Evolutionary conservation across 1,140 invertebrate genomes (phyloP).

Genomic region (Hyles euphorbiae): DNA sequence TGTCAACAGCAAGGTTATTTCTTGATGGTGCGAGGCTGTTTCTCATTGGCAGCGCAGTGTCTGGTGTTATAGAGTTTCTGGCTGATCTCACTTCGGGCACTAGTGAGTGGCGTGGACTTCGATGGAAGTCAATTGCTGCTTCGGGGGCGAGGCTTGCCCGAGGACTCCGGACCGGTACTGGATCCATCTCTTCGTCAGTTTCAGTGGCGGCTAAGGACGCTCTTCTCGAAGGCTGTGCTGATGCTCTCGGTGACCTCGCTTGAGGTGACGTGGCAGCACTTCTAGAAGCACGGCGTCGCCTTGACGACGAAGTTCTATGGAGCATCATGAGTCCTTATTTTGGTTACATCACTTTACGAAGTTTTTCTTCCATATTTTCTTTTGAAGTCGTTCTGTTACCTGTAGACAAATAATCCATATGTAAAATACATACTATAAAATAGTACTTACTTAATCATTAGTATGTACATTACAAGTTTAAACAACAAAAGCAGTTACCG

Average conservation of each 20-base stretch:
- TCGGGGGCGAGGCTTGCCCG: conserved; percentile 79
- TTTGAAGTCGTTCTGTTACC: too few species aligned
- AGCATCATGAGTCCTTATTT: conserved; percentile 69
- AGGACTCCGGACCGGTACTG: conserved; percentile 76
- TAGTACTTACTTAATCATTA: too few species aligned
- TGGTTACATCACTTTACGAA: too few species aligned
- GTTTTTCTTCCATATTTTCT: too few species aligned
- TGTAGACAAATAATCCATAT: too few species aligned
- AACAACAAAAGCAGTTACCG: too few species aligned
- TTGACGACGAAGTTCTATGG: conserved; percentile 79
- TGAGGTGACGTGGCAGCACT: conserved; percentile 80
- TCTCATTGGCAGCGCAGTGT: conserved; percentile 68
- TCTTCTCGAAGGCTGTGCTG: conserved; percentile 60
- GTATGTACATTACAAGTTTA: too few species aligned
- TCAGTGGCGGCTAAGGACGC: conserved; percentile 62
- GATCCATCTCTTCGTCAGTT: conserved; percentile 66
- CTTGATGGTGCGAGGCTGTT: conserved; percentile 76
- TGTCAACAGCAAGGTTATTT: conserved; percentile 78
- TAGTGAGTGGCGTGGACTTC: conserved; percentile 79
- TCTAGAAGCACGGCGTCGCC: conserved; percentile 79
- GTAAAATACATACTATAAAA: too few species aligned
- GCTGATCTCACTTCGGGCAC: conserved; percentile 76
- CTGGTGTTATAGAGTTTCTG: conserved; percentile 78
- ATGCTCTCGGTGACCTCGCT: conserved; percentile 65
- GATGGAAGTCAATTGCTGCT: conserved; percentile 75